A percentile compares a stretch with the other conserved stretches of the same genome.
Evolutionary conservation across 2,888 invertebrate genomes (phyloP).

Genomic region (Sialis fuliginosa): DNA sequence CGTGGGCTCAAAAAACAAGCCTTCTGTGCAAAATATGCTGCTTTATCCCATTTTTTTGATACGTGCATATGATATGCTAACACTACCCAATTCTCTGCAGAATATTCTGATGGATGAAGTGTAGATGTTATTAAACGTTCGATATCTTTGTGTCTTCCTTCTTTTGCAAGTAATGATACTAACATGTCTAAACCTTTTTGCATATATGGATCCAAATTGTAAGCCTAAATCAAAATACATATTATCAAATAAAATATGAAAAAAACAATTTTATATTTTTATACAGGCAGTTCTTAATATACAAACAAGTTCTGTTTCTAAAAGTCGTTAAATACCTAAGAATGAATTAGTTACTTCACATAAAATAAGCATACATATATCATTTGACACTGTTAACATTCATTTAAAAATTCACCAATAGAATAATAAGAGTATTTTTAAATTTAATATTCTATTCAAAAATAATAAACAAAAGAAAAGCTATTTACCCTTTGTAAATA

Average conservation of each 20-base stretch:
- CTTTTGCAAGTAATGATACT: conserved; percentile 39
- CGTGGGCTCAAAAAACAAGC: conserved; percentile 43
- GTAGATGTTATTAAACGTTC: conserved; percentile 36
- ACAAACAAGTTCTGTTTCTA: too few relatives aligned
- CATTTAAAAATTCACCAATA: too few relatives aligned
- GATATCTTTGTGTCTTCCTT: conserved; percentile 37
- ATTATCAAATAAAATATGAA: too few relatives aligned
- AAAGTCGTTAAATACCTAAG: too few relatives aligned
- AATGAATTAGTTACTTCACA: too few relatives aligned
- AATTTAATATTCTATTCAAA: too few relatives aligned
- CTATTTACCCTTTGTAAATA: conserved; percentile 27
- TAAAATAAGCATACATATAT: too few relatives aligned
- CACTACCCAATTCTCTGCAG: conserved; percentile 57
- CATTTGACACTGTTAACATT: too few relatives aligned
- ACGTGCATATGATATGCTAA: conserved; percentile 52
- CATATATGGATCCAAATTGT: conserved; percentile 32
- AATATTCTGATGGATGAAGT: conserved; percentile 25
- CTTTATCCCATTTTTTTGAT: conserved; percentile 44
- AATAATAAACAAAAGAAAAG: background rate
- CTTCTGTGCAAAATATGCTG: conserved; percentile 56
- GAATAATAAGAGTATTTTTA: too few relatives aligned
- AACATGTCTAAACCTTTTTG: conserved; percentile 44
- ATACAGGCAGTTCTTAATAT: too few relatives aligned
- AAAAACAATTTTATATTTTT: too few relatives aligned
- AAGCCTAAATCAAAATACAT: conserved; percentile 25